phyloP scores from a whole-genome alignment of 2,113 vertebrate species.

The Mirza zaza region DNA sequence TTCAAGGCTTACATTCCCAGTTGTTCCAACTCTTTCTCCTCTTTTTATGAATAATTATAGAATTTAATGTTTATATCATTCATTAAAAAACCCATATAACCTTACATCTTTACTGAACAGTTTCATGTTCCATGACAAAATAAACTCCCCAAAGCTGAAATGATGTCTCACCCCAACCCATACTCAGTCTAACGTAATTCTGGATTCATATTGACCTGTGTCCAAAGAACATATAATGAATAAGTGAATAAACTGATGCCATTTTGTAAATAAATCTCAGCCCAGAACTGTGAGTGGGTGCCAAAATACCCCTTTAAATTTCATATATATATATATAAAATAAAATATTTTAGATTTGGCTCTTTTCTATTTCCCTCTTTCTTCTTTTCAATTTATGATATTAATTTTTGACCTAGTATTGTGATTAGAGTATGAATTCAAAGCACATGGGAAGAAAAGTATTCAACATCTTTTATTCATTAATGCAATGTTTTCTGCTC shows the following conservation, averaged over 20 bases:
- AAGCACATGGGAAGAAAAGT: conserved; percentile 53
- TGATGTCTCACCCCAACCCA: background rate
- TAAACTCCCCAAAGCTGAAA: background rate
- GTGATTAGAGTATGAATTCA: conserved; percentile 31
- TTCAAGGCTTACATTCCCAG: background rate
- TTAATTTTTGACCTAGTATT: conserved; percentile 57
- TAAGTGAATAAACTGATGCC: background rate
- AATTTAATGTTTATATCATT: conserved; percentile 1
- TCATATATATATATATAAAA: background rate
- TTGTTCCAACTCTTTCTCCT: background rate
- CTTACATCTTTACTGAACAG: background rate
- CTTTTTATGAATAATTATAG: background rate
- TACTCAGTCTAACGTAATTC: background rate
- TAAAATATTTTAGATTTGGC: background rate
- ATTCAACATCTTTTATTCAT: conserved; percentile 60
- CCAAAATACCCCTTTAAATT: background rate
- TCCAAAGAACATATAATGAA: conserved; percentile 6
- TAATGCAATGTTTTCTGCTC: conserved; percentile 58
- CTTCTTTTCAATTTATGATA: conserved; percentile 37
- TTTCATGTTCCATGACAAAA: background rate
- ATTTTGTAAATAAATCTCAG: conserved; percentile 34
- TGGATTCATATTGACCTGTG: background rate
- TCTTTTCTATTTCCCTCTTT: background rate
- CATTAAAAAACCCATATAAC: background rate
- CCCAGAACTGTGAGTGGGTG: background rate